Evolutionary conservation across 2,888 invertebrate genomes (phyloP).

Genomic region (Drosophila siamana): DNA sequence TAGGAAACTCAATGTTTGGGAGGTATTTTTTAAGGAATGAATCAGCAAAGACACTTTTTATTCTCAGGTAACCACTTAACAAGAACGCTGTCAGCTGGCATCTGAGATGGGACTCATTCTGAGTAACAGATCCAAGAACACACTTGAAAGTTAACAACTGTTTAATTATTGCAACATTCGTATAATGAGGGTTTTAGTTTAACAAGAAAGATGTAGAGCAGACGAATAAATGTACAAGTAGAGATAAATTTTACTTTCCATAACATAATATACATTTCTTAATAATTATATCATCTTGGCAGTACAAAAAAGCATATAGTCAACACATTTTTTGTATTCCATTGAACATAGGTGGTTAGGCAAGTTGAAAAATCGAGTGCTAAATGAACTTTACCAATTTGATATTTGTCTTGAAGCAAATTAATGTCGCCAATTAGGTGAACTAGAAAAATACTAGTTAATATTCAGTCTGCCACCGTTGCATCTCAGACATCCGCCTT

Average conservation of each 20-base stretch:
- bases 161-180: neutral
- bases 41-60: constrained; percentile 1
- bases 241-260: no score
- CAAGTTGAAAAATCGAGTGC: no score
- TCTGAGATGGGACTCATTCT: neutral
- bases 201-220: neutral
- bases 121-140: neutral
- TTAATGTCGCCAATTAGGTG: neutral
- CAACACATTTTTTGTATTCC: no score
- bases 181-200: neutral
- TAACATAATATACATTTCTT: no score
- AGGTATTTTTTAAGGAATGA: neutral
- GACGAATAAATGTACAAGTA: neutral
- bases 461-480: neutral
- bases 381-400: no score
- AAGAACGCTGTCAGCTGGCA: neutral
- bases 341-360: no score
- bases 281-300: no score
- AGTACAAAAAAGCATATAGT: no score
- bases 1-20: neutral
- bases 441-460: neutral
- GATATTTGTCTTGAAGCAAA: neutral
- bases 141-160: neutral
- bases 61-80: neutral
- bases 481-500: neutral